Evolutionary conservation across 2,113 vertebrate species (phyloP), one percentile per base, ranked within the genome.

Genomic region (Anoura caudifer): DNA sequence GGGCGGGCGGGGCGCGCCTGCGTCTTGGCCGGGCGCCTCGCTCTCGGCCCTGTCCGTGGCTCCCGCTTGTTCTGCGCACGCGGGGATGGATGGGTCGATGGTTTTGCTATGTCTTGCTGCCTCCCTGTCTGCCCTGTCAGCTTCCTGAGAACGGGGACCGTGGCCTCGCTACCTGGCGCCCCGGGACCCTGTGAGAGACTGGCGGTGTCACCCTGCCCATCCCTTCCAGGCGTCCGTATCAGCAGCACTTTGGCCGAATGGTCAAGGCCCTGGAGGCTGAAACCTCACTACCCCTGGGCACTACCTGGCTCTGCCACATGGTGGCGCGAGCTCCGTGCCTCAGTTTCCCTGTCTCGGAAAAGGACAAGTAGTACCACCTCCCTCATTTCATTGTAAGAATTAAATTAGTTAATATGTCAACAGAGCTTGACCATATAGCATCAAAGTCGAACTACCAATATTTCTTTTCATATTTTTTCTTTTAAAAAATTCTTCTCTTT

Each of bases 321-420:
- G n/a, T 54, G 43, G 14, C 79, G 81, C 33, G 33, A 95, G 22
- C 38, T 26, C 10, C 8, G 3, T 45, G 22, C 33, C 38, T 91
- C 20, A 22, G 26, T 69, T 93, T 93, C 28, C 38, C 24, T 22
- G 54, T 79, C 28, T 82, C 17, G 77, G 22, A 86, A 86, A 95
- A 90, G 38, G 63, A 41, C 31, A 95, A 87, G 67, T 80, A 93
- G 54, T 61, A 67, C 26, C 9, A 73, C 47, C 69, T 75, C 22
- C 52, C 33, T 67, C 45, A 43, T 33, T 87, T 8, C 59, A 41
- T 20, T 80, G 2, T 41, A 24, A 81, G 33, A 82, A 88, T 65
- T 84, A 47, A 80, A 20, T 70, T 16, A 81, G 14, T 79, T 87
- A 41, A 22, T 61, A 19, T 79, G 14, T 72, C 14, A 79, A 31